Conservation (phyloP, 2,888 invertebrate species). For the Noctua janthe region DNA sequence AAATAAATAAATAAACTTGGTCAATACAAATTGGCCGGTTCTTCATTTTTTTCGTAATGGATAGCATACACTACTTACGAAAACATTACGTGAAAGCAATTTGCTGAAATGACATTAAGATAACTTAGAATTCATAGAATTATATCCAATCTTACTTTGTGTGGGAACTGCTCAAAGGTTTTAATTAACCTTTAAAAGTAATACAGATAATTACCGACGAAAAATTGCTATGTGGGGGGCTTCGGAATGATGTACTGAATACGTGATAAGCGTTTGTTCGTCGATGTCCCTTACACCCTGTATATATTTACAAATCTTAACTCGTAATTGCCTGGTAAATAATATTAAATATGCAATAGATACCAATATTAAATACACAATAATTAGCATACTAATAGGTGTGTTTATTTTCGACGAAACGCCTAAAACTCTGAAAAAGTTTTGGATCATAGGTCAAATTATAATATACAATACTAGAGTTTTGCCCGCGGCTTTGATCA, state of each 20-base stretch:
- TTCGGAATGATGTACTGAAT: background rate
- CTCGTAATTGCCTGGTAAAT: background rate
- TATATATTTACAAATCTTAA: too few relatives aligned
- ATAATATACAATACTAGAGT: background rate
- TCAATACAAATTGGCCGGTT: too few relatives aligned
- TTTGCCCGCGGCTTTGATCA: background rate
- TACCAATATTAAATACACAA: background rate
- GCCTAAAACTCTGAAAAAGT: background rate
- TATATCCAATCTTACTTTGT: background rate
- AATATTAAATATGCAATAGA: background rate
- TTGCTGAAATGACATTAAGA: conserved; percentile 1
- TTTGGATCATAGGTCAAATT: background rate
- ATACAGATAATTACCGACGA: background rate
- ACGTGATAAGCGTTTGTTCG: background rate
- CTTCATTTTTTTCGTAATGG: background rate
- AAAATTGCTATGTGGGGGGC: background rate
- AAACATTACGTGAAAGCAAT: conserved; percentile 11
- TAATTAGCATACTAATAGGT: too few relatives aligned
- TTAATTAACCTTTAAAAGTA: background rate
- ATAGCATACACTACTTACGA: background rate
- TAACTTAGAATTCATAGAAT: conserved; percentile 2
- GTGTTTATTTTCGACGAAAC: background rate
- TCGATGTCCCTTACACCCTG: background rate
- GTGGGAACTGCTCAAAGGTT: background rate
- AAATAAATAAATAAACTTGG: too few relatives aligned